Evolutionary conservation across 2,888 invertebrate genomes (phyloP), one percentile per base, ranked within the genome.

Genomic region (Amphipyra berbera): DNA sequence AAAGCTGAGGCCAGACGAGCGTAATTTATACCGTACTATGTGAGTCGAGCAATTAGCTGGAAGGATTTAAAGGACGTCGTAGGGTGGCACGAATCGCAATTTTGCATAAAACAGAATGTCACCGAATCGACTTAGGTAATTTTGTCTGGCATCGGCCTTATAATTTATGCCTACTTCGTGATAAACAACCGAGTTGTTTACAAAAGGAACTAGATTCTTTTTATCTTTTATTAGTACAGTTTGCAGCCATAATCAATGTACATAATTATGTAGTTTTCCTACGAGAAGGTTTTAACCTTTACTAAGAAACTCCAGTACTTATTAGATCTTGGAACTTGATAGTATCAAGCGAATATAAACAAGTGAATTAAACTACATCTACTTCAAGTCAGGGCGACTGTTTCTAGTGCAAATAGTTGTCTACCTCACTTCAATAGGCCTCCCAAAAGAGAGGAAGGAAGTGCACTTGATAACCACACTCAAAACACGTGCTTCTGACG

Each of bases 221-320:
- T 65, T 46, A 33, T 10, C 8, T 46, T 46, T 53, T 59, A 38
- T 27, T 41, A 30, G 33, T 52, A 37, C 9, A n/a, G 44, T 21
- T 35, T 12, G 9, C 5, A 41, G 46, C 42, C 10, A 33, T 67
- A 60, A 62, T 45, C 45, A 52, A 27, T 74, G 38, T 55, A 54
- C 30, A 60, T 61, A 55, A 74, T 70, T 48, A 55, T 35, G 54
- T 61, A 14, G 58, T 69, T 73, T 61, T 61, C 58, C 56, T 54
- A 12, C n/a, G 46, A 10, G 7, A 13, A 37, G 37, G 44, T 54
- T 55, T 66, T 61, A 65, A 71, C 61, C 47, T 66, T 56, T 62
- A 42, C 59, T 33, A 14, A 72, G 61, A 53, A 59, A 62, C 48
- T 56, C 44, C 15, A 57, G 49, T 45, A 42, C 38, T 55, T 38